phyloP scores from a whole-genome alignment of 2,113 vertebrate species.

The Castor canadensis region DNA sequence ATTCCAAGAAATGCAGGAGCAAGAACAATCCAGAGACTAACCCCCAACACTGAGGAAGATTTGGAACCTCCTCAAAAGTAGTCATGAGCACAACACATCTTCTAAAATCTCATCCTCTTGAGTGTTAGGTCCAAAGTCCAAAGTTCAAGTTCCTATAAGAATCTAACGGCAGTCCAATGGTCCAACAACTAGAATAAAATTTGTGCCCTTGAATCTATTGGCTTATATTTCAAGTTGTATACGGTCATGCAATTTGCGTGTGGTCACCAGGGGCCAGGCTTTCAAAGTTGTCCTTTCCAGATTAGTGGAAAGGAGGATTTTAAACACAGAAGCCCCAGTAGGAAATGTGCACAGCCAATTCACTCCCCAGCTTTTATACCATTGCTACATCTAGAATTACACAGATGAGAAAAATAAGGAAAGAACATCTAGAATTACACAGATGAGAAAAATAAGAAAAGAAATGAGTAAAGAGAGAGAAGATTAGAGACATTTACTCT shows the following conservation, averaged over 20 bases:
- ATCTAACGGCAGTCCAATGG: accelerated
- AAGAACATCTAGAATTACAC: too few relatives aligned
- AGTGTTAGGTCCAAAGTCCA: too few relatives aligned
- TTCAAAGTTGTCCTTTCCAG: neutral
- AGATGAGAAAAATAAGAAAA: accelerated
- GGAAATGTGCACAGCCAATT: accelerated
- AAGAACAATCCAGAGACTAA: neutral
- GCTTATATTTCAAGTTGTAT: accelerated
- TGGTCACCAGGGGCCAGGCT: accelerated
- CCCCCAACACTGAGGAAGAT: neutral
- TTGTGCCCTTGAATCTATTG: accelerated
- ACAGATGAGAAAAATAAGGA: accelerated
- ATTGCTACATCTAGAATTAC: accelerated
- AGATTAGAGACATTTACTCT: neutral
- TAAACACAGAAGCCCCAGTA: accelerated
- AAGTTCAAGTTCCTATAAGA: too few relatives aligned
- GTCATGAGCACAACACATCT: accelerated
- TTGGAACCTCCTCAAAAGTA: accelerated
- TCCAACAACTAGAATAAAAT: accelerated
- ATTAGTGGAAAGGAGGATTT: neutral
- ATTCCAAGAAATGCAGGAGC: accelerated
- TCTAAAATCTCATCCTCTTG: too few relatives aligned
- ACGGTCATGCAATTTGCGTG: accelerated
- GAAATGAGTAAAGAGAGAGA: neutral
- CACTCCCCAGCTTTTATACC: accelerated